These are phyloP conservation scores for Brachionus sp. DNA, from an alignment of 1,140 invertebrate genomes.

Conservation along the genomic window DNA sequence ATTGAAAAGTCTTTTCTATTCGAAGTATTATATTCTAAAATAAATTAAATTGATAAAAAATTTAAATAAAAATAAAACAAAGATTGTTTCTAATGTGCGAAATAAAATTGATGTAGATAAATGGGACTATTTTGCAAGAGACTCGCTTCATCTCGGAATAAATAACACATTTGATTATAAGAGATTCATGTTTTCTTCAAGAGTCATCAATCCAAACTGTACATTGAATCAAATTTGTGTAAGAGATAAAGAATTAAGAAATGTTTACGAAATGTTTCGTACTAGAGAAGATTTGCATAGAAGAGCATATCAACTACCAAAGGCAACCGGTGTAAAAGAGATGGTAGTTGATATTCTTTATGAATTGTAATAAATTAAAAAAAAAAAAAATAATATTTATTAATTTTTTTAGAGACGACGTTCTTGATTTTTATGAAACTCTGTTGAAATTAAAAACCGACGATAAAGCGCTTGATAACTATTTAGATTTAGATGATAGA, in stretches of 20 bases:
- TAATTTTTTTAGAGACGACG: background rate
- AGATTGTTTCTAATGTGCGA: conserved; percentile 67
- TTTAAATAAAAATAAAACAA: background rate
- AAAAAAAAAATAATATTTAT: no score
- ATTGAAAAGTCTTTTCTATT: conserved; percentile 27
- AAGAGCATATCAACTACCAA: conserved; percentile 62
- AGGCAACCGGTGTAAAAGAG: conserved; percentile 57
- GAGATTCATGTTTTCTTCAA: conserved; percentile 56
- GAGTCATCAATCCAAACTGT: conserved; percentile 53
- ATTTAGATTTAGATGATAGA: conserved; percentile 23
- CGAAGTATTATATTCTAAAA: background rate
- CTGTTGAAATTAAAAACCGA: background rate
- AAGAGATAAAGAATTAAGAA: conserved; percentile 58
- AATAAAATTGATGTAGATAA: conserved; percentile 71
- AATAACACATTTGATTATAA: conserved; percentile 60
- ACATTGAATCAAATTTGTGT: conserved; percentile 58
- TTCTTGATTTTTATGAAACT: background rate
- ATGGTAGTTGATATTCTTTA: conserved; percentile 52
- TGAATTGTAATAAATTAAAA: background rate
- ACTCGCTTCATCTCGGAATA: conserved; percentile 62
- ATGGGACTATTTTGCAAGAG: conserved; percentile 69
- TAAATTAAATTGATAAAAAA: background rate
- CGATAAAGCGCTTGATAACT: background rate
- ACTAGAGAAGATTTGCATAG: conserved; percentile 60
- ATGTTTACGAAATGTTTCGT: conserved; percentile 61